phyloP scores from a whole-genome alignment of 2,797 vertebrate species.

The Hapalemur alaotrensis region DNA sequence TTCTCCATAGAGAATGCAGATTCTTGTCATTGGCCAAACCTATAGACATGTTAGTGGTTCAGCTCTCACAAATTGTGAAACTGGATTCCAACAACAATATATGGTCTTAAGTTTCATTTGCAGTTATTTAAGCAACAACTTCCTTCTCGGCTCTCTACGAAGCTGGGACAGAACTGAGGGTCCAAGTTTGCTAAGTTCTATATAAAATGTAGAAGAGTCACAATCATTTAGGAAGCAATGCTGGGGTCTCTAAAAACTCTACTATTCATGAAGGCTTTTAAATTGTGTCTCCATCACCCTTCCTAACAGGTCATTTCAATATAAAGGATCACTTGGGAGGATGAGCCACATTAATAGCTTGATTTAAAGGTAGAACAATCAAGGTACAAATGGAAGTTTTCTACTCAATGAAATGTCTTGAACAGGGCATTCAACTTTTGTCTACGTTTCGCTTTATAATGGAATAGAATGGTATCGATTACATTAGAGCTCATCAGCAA shows the following conservation, averaged over 20 bases:
- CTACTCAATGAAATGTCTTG: neutral
- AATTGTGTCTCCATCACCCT: neutral
- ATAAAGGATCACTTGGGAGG: neutral
- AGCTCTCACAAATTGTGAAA: neutral
- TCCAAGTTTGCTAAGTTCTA: neutral
- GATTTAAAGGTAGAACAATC: neutral
- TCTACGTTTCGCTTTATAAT: neutral
- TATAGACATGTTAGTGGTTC: neutral
- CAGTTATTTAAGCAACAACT: neutral
- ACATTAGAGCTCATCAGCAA: neutral
- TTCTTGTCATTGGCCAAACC: neutral
- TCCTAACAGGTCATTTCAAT: neutral
- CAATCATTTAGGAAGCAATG: neutral
- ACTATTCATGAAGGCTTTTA: neutral
- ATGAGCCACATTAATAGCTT: neutral
- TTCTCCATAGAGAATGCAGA: neutral
- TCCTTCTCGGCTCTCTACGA: neutral
- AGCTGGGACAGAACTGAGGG: neutral
- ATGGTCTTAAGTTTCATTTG: neutral
- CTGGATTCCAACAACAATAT: neutral
- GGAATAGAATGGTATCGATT: neutral
- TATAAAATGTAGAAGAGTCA: neutral
- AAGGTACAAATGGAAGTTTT: neutral
- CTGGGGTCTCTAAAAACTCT: neutral
- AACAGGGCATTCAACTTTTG: neutral